phyloP scores from a whole-genome alignment of 1,140 invertebrate genomes.

The Caenorhabditis brenneri region DNA sequence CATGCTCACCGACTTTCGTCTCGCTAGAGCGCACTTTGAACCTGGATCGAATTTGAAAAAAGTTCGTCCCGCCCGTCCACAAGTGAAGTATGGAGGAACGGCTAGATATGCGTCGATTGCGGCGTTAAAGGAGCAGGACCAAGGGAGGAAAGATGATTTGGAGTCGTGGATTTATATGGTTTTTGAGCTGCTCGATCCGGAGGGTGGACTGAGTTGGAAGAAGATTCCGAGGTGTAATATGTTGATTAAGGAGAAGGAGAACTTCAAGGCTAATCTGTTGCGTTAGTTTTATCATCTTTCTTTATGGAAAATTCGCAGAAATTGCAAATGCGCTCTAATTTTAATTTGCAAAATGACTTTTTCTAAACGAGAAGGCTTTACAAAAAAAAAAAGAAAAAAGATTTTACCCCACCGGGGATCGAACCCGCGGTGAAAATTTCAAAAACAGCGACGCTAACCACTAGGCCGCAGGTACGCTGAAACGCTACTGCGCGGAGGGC shows the following conservation, averaged over 20 bases:
- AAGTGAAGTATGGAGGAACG: not conserved
- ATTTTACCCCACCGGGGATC: no score
- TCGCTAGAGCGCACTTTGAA: not conserved
- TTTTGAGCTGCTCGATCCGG: not conserved
- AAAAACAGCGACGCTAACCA: no score
- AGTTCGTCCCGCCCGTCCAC: not conserved
- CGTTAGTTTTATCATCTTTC: no score
- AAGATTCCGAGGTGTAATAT: not conserved
- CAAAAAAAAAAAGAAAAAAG: no score
- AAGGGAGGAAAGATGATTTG: slow-evolving; percentile 33
- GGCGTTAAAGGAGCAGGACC: not conserved
- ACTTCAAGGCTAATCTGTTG: not conserved
- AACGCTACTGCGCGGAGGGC: no score
- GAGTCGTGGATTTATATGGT: slow-evolving; percentile 19
- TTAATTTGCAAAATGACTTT: no score
- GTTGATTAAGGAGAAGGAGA: slow-evolving; percentile 32
- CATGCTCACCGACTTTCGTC: not conserved
- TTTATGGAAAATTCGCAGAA: no score
- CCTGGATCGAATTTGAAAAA: not conserved
- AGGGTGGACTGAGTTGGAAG: not conserved
- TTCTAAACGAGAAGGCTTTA: no score
- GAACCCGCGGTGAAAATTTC: no score
- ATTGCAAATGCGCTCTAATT: no score
- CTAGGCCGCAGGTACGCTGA: no score
- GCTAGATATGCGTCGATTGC: not conserved